Evolutionary conservation across 2,888 invertebrate genomes (phyloP).

Genomic region (Altica lythri): DNA sequence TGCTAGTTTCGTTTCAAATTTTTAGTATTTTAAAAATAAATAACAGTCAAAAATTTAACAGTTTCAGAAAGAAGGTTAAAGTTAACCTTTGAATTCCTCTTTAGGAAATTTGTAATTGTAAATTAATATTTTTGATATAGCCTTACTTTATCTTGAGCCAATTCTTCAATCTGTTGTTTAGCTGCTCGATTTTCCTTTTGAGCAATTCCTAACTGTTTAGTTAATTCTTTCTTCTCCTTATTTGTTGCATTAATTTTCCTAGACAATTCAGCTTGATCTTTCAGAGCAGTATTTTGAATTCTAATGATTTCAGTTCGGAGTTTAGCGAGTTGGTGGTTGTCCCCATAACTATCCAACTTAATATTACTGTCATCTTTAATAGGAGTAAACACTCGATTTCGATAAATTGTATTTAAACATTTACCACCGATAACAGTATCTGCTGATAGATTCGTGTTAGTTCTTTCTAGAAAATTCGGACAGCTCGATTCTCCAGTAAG

Average conservation of each 20-base stretch:
- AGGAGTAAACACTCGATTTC: constrained; percentile 24
- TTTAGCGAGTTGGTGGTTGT: constrained; percentile 24
- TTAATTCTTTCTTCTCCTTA: constrained; percentile 49
- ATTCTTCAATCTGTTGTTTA: constrained; percentile 50
- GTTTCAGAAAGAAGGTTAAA: no score
- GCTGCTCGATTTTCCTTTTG: constrained; percentile 50
- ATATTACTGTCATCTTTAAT: constrained; percentile 15
- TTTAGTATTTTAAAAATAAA: no score
- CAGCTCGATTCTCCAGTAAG: neutral
- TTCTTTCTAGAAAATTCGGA: neutral
- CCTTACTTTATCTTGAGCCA: constrained; percentile 47
- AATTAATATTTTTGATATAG: no score
- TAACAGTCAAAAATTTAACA: no score
- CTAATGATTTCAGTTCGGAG: constrained; percentile 47
- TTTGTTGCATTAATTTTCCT: constrained; percentile 46
- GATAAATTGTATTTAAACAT: no score
- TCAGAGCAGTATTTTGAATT: constrained; percentile 45
- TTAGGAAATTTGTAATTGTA: no score
- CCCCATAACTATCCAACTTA: constrained; percentile 10
- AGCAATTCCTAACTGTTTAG: constrained; percentile 40
- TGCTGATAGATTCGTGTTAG: neutral
- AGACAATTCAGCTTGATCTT: constrained; percentile 47
- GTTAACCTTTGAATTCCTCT: no score
- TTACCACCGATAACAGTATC: no score
- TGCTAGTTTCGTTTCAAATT: no score